Evolutionary conservation across 2,113 vertebrate species (phyloP).

Genomic region (Trogon melanurus): DNA sequence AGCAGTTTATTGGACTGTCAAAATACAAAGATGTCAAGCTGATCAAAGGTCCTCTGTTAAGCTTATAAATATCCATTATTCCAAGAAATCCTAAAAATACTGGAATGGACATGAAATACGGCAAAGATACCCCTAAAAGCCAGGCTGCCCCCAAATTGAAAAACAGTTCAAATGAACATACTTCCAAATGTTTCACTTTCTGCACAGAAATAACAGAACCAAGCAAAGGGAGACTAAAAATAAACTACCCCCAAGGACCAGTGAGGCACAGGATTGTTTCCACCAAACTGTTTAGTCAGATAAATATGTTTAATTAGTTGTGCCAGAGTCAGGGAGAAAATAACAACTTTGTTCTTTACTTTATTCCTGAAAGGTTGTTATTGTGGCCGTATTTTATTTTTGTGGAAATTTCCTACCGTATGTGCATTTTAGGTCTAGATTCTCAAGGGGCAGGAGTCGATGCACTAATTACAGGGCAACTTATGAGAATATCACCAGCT

Average conservation of each 20-base stretch:
- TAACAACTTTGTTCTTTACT: not conserved
- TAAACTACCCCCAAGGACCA: slow-evolving; percentile 3
- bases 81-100: not conserved
- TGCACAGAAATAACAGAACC: not conserved
- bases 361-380: not conserved
- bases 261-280: not conserved
- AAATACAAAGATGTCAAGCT: slow-evolving; percentile 5
- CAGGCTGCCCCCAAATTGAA: slow-evolving; percentile 8
- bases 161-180: not conserved
- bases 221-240: not conserved
- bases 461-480: not conserved
- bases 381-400: not conserved
- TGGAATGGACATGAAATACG: not conserved
- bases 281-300: not conserved
- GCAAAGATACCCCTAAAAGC: not conserved
- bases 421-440: not conserved
- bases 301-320: slow-evolving; percentile 50
- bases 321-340: not conserved
- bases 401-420: not conserved
- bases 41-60: not conserved
- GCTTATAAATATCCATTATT: slow-evolving; percentile 30
- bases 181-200: not conserved
- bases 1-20: not conserved
- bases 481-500: not conserved
- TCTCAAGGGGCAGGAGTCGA: not conserved